Base-by-base conservation (phyloP, 2,797 vertebrate genomes). In the Urosaurus nigricauda region DNA sequence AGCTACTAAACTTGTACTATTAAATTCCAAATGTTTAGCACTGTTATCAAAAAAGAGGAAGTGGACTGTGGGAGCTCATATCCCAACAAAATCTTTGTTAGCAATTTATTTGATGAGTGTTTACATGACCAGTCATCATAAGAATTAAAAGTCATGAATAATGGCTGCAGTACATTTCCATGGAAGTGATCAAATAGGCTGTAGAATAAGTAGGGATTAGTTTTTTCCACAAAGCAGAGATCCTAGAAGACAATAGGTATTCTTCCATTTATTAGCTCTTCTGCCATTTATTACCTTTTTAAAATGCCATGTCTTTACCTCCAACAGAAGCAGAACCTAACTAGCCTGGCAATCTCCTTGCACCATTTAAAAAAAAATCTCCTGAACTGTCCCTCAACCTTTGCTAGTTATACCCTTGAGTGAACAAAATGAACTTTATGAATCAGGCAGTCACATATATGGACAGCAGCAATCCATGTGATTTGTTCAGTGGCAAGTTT, bases 121-220 rank as follows among this genome's bases (percentile, higher is more conserved):
- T 86, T 86, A 68, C 68, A 83, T 82, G 83, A 37, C n/a, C 37
- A 81, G 32, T 51, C 40, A 43, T 53, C 56, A 43, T 8, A 60
- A 43, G 47, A 75, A 86, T 75, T 82, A 75, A 58, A 40, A 77
- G 58, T 75, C 37, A 58, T 1, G 32, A 65, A 85, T 63, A 29
- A 56, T 2, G 17, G 19, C 73, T 77, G 70, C 65, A 86, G 68
- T 82, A 86, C 26, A 71, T 85, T 85, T 89, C 84, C 83, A 89
- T 73, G 47, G 32, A 65, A 77, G 73, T 53, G 70, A 19, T 81
- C 58, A 75, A 56, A 75, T 43, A 21, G 19, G 3, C n/a, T 47
- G 40, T 56, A 81, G 47, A 71, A 29, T n/a, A 88, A 88, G 32
- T 56, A 83, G 60, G 43, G 74, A 63, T 24, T 32, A 14, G 53